A percentile compares a stretch with the other conserved stretches of the same genome.
Evolutionary conservation across 2,113 vertebrate species (phyloP).

Genomic region (Pavo muticus): DNA sequence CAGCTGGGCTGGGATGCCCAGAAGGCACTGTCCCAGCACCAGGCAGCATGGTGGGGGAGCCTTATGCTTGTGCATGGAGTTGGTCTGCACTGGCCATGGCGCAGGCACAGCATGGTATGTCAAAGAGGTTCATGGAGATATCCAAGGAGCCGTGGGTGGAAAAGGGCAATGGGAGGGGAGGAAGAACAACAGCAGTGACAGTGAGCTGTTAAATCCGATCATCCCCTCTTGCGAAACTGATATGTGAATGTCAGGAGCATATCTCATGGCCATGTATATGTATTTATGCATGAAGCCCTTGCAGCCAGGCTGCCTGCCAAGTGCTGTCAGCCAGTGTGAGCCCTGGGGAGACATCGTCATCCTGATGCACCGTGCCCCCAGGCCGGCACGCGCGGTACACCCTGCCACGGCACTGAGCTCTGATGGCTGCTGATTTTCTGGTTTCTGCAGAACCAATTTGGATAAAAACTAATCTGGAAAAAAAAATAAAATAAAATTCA

Average conservation of each 20-base stretch:
- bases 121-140: background rate
- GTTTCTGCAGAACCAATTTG: conserved; percentile 45
- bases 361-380: background rate
- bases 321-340: background rate
- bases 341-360: background rate
- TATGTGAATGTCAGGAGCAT: background rate
- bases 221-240: background rate
- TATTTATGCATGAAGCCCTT: background rate
- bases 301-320: conserved; percentile 1
- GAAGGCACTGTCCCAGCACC: background rate
- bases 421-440: conserved; percentile 51
- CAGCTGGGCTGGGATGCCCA: background rate
- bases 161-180: background rate
- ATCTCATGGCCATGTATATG: background rate
- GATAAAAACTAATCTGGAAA: conserved; percentile 59
- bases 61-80: fast-evolving
- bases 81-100: background rate
- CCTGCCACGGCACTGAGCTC: background rate
- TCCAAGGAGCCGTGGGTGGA: background rate
- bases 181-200: background rate
- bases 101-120: background rate
- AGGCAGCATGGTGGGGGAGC: background rate
- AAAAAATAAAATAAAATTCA: background rate
- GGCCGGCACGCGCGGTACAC: background rate
- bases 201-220: background rate